These are phyloP conservation scores for Acomys russatus DNA, from an alignment of 2,797 vertebrate genomes.

Conservation along the genomic window DNA sequence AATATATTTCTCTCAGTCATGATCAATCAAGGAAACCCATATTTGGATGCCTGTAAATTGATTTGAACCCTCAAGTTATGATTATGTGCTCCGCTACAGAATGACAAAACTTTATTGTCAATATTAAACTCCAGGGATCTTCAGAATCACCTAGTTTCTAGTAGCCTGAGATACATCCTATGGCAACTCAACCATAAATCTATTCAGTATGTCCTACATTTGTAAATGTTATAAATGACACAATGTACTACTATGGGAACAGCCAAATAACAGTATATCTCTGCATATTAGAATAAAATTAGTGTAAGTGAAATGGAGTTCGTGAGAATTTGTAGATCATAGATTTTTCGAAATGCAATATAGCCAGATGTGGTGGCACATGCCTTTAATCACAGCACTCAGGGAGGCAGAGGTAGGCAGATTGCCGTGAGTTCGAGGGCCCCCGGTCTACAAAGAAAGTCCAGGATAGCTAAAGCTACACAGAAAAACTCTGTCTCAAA, in stretches of 20 bases:
- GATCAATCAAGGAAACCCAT: neutral
- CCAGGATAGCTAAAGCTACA: too few species aligned
- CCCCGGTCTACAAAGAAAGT: too few species aligned
- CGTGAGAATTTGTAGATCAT: neutral
- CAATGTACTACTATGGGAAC: neutral
- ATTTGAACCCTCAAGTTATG: neutral
- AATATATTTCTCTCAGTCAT: neutral
- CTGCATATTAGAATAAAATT: neutral
- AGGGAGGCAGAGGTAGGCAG: too few species aligned
- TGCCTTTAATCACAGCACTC: too few species aligned
- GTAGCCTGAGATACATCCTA: neutral
- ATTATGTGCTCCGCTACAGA: neutral
- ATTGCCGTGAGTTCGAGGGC: too few species aligned
- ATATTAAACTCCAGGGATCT: neutral
- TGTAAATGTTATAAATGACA: neutral
- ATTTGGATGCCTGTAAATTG: neutral
- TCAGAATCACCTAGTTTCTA: neutral
- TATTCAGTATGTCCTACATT: neutral
- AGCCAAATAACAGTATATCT: neutral
- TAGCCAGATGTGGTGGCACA: too few species aligned
- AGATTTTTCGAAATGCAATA: neutral
- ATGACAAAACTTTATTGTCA: neutral
- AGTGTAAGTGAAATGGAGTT: neutral
- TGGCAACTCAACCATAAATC: fast-evolving
- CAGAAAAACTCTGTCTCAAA: too few species aligned